Base-by-base conservation (phyloP, 2,797 vertebrate species). In the Diceros bicornis region DNA sequence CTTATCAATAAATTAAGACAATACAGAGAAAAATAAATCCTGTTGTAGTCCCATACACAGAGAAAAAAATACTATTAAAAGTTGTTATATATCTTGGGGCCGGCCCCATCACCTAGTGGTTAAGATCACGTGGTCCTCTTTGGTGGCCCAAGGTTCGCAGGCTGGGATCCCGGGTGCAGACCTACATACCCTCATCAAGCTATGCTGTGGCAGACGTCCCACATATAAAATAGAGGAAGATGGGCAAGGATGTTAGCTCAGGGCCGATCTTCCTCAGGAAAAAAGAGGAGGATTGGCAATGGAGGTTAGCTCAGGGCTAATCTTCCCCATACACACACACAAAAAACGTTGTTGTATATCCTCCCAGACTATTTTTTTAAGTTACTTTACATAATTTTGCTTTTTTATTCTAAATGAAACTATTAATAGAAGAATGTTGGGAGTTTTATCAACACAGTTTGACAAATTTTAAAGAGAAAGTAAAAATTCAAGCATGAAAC, bases 401-500 rank as follows among this genome's bases (percentile, higher is more conserved):
- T 71, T 85, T 79, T 87, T 64, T 61, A 92, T 72, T 89, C 69
- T 92, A 92, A 91, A 66, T 71, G 12, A 82, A 92, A 94, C 27
- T 64, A 23, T 68, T 55, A 92, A 72, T 29, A 94, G 69, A 72
- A 93, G n/a, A 96, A 91, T 4, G 2, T 29, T 61, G 55, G 91
- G 47, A 96, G 61, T 12, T 41, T 32, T 44, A 86, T 83, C 44
- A 71, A 75, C 29, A 86, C 8, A 89, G 9, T 41, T 94, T 93
- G 47, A 32, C 32, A 91, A 79, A 8, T 93, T 93, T 78, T 78
- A 20, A 96, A 86, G 32, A 92, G 21, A 34, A 92, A 92, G 52
- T 7, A 94, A 79, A 91, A 90, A 52, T 86, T 72, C 57, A 94
- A 97, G 18, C 20, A 96, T 61, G 59, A 64, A 96, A 61, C 32